Evolutionary conservation across 2,797 vertebrate species (phyloP).

Genomic region (Phalloptychus januarius): DNA sequence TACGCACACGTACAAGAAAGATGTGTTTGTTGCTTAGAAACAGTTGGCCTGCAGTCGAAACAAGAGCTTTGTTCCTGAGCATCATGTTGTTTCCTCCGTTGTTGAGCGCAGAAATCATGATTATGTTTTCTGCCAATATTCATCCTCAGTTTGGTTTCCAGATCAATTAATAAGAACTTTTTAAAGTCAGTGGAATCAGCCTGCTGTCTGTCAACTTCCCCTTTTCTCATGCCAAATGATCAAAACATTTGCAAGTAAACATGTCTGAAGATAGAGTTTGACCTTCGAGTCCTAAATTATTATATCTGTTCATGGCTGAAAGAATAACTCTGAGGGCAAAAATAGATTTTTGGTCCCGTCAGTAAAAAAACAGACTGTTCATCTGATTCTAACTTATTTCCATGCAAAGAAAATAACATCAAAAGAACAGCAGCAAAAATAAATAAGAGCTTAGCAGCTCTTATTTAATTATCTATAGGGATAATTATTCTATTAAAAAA

Average conservation of each 20-base stretch:
- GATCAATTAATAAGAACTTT: constrained; percentile 66
- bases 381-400: background rate
- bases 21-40: constrained; percentile 85
- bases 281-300: background rate
- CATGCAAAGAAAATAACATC: background rate
- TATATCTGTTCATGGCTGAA: background rate
- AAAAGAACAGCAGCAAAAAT: background rate
- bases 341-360: background rate
- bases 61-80: constrained; percentile 78
- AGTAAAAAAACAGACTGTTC: background rate
- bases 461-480: too few species aligned
- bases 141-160: constrained; percentile 61
- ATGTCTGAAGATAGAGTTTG: background rate
- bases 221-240: constrained; percentile 49
- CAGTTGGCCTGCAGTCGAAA: constrained; percentile 76
- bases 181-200: constrained; percentile 55
- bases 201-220: constrained; percentile 28
- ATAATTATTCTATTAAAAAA: background rate
- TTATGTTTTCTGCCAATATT: constrained; percentile 79
- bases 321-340: background rate
- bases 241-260: background rate
- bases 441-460: background rate
- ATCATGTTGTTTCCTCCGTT: constrained; percentile 77
- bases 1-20: constrained; percentile 49
- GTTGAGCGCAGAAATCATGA: constrained; percentile 67